Conservation (phyloP, 2,888 invertebrate genomes). For the Agonopterix subpropinquella region DNA sequence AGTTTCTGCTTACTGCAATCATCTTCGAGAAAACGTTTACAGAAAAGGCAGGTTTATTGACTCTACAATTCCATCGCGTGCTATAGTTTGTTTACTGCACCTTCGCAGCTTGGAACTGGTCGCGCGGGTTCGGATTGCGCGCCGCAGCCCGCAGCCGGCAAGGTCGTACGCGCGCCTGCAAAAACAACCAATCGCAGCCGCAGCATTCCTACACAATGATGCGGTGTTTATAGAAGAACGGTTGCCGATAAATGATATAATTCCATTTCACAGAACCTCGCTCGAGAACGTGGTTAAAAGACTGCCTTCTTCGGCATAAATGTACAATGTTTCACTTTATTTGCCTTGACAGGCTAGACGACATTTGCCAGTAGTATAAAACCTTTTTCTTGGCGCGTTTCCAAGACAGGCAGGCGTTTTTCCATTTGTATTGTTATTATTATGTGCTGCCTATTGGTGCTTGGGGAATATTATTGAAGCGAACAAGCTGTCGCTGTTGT, state of each 20-base stretch:
- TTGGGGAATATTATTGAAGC: too few species aligned
- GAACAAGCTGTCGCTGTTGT: too few species aligned
- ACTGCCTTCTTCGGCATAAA: background rate
- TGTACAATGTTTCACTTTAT: background rate
- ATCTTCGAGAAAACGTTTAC: too few species aligned
- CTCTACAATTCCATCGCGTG: conserved; percentile 44
- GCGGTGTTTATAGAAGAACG: conserved; percentile 30
- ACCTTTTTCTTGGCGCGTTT: conserved; percentile 1
- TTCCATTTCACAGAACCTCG: conserved; percentile 7
- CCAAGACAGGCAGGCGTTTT: background rate
- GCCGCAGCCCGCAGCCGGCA: conserved; percentile 45
- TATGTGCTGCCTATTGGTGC: background rate
- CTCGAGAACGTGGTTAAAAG: too few species aligned
- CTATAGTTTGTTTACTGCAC: conserved; percentile 58
- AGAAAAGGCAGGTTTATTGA: conserved; percentile 22
- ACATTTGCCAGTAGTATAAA: too few species aligned
- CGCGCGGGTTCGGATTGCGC: conserved; percentile 49
- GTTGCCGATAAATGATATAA: conserved; percentile 4
- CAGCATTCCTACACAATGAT: conserved; percentile 48
- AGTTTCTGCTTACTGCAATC: too few species aligned
- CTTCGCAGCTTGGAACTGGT: conserved; percentile 46
- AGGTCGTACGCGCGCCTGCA: conserved; percentile 62
- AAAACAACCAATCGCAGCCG: conserved; percentile 49
- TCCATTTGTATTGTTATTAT: background rate
- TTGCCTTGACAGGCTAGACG: too few species aligned